phyloP scores from a whole-genome alignment of 2,888 invertebrate genomes.

The Oscheius sp. region DNA sequence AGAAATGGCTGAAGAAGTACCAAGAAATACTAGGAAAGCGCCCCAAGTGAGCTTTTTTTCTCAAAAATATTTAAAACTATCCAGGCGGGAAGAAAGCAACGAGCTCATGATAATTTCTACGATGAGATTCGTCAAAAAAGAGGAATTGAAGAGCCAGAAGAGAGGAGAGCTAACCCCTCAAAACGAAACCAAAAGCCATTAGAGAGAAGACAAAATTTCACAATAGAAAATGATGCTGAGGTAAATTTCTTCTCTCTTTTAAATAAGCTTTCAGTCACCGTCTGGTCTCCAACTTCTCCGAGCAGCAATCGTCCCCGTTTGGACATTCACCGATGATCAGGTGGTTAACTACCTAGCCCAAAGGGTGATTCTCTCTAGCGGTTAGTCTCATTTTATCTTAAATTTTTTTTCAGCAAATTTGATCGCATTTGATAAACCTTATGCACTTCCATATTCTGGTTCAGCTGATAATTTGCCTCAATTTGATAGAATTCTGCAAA shows the following conservation, averaged over 20 bases:
- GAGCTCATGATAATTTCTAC: too few relatives aligned
- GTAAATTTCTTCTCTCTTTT: neutral
- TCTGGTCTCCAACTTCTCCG: neutral
- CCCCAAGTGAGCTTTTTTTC: too few relatives aligned
- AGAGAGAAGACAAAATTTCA: neutral
- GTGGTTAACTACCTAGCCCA: conserved; percentile 6
- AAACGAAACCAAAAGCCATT: neutral
- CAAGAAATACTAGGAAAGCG: too few relatives aligned
- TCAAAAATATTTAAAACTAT: too few relatives aligned
- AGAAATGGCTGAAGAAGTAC: too few relatives aligned
- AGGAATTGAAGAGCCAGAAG: too few relatives aligned
- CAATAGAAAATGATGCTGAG: neutral
- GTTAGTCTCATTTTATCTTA: neutral
- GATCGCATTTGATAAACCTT: conserved; percentile 30
- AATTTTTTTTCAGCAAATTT: conserved; percentile 17
- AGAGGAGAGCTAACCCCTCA: too few relatives aligned
- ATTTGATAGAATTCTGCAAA: conserved; percentile 25
- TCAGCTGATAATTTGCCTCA: neutral
- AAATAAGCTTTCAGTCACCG: neutral
- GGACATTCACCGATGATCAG: conserved; percentile 12
- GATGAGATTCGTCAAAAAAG: too few relatives aligned
- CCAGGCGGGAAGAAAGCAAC: too few relatives aligned
- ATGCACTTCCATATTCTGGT: conserved; percentile 25
- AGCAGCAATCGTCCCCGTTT: neutral
- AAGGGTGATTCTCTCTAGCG: neutral